phyloP scores from a whole-genome alignment of 2,797 vertebrate genomes.

The Tapera naevia region DNA sequence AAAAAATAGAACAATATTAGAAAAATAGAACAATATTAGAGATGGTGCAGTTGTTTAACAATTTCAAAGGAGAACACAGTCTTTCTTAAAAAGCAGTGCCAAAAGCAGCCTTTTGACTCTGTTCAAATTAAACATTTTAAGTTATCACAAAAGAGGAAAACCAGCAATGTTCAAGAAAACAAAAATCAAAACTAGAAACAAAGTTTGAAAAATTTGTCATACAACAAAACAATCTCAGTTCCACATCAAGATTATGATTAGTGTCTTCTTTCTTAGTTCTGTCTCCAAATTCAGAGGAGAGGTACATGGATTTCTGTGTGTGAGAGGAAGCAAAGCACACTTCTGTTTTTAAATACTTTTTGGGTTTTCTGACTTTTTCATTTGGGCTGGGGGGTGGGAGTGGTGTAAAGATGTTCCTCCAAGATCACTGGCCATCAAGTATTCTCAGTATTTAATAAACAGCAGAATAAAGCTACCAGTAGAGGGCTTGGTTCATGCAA shows the following conservation, averaged over 20 bases:
- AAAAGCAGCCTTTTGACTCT: neutral
- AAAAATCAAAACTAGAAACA: neutral
- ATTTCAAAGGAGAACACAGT: neutral
- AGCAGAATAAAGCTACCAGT: neutral
- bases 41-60: neutral
- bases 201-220: neutral
- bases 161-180: neutral
- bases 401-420: neutral
- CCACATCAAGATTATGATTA: neutral
- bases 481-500: conserved; percentile 20
- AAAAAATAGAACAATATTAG: neutral
- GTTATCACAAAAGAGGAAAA: neutral
- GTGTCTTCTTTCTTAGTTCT: neutral
- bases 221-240: neutral
- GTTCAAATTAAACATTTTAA: neutral
- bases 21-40: neutral
- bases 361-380: neutral
- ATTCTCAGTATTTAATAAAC: neutral
- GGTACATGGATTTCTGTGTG: neutral
- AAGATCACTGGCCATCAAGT: neutral
- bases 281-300: neutral
- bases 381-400: neutral
- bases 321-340: neutral
- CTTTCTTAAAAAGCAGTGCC: neutral
- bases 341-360: neutral